Conservation (phyloP, 2,113 vertebrate species). For the Dasyprocta punctata region DNA sequence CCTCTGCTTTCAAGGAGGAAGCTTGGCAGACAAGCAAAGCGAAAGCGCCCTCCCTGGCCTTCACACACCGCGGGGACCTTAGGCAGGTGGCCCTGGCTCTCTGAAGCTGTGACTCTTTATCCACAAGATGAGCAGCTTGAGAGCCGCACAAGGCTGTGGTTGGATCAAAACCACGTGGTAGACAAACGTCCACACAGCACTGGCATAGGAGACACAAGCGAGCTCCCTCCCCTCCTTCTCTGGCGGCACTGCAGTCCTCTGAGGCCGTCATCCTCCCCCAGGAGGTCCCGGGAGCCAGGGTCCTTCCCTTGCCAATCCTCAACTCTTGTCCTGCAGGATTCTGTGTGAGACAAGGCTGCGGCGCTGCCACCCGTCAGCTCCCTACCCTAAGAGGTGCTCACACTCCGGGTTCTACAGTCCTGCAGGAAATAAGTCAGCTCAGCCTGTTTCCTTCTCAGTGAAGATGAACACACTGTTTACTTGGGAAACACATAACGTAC, state of each 20-base stretch:
- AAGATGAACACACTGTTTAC: background rate
- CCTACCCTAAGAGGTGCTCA: background rate
- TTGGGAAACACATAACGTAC: background rate
- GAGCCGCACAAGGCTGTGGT: background rate
- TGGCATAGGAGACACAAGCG: too few species aligned
- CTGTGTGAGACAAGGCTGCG: background rate
- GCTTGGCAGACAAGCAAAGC: background rate
- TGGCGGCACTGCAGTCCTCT: background rate
- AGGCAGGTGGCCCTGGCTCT: background rate
- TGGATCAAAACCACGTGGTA: background rate
- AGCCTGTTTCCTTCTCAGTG: background rate
- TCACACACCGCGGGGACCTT: background rate
- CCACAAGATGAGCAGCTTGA: background rate
- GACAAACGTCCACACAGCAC: background rate
- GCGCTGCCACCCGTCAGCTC: background rate
- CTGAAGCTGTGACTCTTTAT: background rate
- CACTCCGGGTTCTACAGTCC: background rate
- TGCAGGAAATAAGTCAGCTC: background rate
- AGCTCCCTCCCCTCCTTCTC: background rate
- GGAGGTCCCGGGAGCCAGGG: too few species aligned
- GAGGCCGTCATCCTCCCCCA: background rate
- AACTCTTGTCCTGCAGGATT: background rate
- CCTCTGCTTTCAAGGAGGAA: background rate
- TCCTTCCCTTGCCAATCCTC: background rate
- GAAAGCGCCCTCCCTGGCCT: background rate